Evolutionary conservation across 2,797 vertebrate species (phyloP).

Genomic region (Cyprinodon diabolis): DNA sequence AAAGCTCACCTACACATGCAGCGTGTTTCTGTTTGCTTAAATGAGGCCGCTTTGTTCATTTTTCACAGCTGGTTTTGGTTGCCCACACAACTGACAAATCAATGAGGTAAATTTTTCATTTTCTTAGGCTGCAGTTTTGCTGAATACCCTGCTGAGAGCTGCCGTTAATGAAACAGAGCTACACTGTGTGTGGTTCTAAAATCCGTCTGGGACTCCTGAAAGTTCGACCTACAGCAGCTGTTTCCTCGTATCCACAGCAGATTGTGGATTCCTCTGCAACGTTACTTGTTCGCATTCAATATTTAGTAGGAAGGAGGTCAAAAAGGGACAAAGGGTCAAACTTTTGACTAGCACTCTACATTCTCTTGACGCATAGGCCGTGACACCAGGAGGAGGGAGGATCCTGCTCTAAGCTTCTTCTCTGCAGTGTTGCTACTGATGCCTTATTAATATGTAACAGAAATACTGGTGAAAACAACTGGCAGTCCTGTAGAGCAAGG

Average conservation of each 20-base stretch:
- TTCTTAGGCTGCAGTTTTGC: not conserved
- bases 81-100: not conserved
- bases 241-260: not conserved
- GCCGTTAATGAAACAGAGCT: not conserved
- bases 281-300: not conserved
- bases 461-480: not conserved
- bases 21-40: not conserved
- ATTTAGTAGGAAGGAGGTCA: not conserved
- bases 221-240: conserved; percentile 8
- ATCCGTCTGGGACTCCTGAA: not conserved
- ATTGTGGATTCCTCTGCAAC: not conserved
- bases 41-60: not conserved
- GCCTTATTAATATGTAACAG: conserved; percentile 6
- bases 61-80: not conserved
- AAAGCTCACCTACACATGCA: conserved; percentile 5
- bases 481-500: not conserved
- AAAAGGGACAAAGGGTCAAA: not conserved
- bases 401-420: not conserved
- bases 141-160: conserved; percentile 5
- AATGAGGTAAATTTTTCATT: conserved; percentile 1
- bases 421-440: not conserved
- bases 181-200: not conserved
- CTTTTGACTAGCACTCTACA: conserved; percentile 4
- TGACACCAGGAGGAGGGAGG: not conserved
- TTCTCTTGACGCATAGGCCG: conserved; percentile 3